Percentiles rank a stretch among this genome's conserved stretches.
phyloP scores from a whole-genome alignment of 2,888 invertebrate genomes.

The Magallana nippona region DNA sequence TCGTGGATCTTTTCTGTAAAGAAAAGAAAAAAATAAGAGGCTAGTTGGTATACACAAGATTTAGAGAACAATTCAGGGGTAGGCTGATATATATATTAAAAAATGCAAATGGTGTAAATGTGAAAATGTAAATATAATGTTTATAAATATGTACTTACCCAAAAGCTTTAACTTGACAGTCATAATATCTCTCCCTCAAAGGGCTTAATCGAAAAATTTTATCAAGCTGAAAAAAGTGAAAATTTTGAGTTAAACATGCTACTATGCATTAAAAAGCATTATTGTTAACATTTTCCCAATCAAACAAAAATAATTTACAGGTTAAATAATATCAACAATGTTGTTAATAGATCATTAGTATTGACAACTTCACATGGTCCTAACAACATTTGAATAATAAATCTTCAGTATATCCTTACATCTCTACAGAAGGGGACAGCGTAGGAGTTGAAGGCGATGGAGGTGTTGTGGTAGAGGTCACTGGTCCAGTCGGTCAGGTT shows the following conservation, averaged over 20 bases:
- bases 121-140: neutral
- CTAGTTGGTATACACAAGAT: no score
- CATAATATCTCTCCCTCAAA: constrained; percentile 52
- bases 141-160: constrained; percentile 53
- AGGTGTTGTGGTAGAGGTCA: constrained; percentile 53
- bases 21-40: neutral
- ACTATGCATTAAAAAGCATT: neutral
- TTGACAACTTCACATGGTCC: no score
- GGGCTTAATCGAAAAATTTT: constrained; percentile 55
- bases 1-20: constrained; percentile 45
- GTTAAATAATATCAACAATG: no score
- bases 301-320: no score
- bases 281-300: neutral
- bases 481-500: constrained; percentile 57
- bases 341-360: no score
- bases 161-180: constrained; percentile 59
- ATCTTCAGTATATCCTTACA: constrained; percentile 50
- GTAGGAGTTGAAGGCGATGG: constrained; percentile 55
- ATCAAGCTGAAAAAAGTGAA: constrained; percentile 54
- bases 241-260: neutral
- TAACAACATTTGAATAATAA: no score
- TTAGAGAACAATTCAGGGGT: no score
- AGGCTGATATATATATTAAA: no score
- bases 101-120: no score
- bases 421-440: constrained; percentile 62